phyloP scores from a whole-genome alignment of 30 jellyfish, hydroid and myxozoan genomes.

The Chironex yamaguchii region DNA sequence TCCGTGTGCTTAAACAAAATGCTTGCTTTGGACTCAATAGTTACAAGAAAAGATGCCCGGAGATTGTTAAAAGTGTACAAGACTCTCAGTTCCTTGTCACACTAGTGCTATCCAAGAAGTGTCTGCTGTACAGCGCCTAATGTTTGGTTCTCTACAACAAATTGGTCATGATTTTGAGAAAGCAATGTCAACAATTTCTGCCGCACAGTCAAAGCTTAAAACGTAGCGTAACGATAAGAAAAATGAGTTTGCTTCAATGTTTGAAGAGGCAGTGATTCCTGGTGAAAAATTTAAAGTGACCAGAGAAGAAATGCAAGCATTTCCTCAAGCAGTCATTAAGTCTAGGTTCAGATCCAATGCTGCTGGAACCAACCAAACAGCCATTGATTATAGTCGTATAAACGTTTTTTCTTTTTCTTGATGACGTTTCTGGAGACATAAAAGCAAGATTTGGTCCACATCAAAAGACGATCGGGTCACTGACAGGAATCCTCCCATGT shows the following conservation, averaged over 20 bases:
- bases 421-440: not conserved
- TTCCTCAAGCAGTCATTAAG: not conserved
- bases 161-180: constrained; percentile 5
- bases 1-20: not conserved
- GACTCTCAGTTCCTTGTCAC: not conserved
- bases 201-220: not conserved
- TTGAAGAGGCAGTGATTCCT: constrained; percentile 6
- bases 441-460: constrained; percentile 18
- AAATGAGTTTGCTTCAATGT: not conserved
- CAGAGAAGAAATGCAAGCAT: not conserved
- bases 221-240: not conserved
- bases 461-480: constrained; percentile 5
- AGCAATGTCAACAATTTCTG: constrained; percentile 1
- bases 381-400: not conserved
- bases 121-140: constrained; percentile 4
- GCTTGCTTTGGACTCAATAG: not conserved
- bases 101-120: not conserved
- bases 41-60: not conserved
- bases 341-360: not conserved
- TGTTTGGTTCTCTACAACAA: not conserved
- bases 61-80: not conserved
- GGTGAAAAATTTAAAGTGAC: not conserved
- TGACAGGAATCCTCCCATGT: no score
- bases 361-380: constrained; percentile 2
- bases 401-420: constrained; percentile 1